phyloP scores from a whole-genome alignment of 2,797 vertebrate species.

The Mallotus villosus region DNA sequence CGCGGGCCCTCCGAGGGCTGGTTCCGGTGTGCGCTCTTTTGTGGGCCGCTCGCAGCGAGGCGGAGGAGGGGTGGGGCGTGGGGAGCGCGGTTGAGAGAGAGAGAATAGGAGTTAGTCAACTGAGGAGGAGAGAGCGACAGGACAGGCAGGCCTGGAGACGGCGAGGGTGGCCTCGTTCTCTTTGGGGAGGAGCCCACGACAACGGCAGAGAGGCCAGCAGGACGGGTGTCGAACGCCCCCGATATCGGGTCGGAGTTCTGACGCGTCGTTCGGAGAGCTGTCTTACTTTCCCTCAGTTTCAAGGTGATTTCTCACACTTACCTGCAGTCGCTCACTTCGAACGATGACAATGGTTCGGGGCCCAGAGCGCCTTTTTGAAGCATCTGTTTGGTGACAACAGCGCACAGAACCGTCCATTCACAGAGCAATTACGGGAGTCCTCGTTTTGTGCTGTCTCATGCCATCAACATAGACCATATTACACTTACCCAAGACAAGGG shows the following conservation, averaged over 20 bases:
- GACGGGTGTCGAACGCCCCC: too few relatives aligned
- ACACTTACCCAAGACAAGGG: neutral
- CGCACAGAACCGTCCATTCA: slow-evolving; percentile 27
- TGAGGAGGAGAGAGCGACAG: slow-evolving; percentile 49
- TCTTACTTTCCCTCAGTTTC: slow-evolving; percentile 43
- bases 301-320: slow-evolving; percentile 47
- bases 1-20: slow-evolving; percentile 38
- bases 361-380: slow-evolving; percentile 25
- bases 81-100: neutral
- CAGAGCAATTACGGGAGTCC: slow-evolving; percentile 35
- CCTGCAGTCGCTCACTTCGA: slow-evolving; percentile 28
- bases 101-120: slow-evolving; percentile 18
- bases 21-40: slow-evolving; percentile 50
- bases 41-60: slow-evolving; percentile 17
- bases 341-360: slow-evolving; percentile 38
- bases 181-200: too few relatives aligned
- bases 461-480: slow-evolving; percentile 13
- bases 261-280: slow-evolving; percentile 25
- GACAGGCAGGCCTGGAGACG: slow-evolving; percentile 19
- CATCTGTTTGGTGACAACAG: slow-evolving; percentile 21
- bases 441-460: neutral
- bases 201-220: too few relatives aligned
- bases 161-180: too few relatives aligned
- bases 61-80: slow-evolving; percentile 5
- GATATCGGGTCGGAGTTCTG: too few relatives aligned